These are phyloP conservation scores for Australoheros facetus DNA, from an alignment of 2,797 vertebrate species.

Conservation along the genomic window DNA sequence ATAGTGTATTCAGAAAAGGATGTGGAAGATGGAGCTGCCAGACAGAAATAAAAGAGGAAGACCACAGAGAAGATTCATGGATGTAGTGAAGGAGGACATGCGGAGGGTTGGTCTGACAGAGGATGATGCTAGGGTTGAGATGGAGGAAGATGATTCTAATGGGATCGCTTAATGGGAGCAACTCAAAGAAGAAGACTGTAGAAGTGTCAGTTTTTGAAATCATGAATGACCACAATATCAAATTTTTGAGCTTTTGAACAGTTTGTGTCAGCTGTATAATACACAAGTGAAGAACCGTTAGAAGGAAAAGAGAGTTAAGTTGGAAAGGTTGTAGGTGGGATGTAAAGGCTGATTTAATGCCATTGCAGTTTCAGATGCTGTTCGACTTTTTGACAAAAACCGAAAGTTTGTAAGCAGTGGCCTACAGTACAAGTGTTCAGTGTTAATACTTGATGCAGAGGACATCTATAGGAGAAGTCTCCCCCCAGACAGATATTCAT, in stretches of 20 bases:
- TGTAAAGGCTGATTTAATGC: neutral
- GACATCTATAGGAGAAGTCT: constrained; percentile 32
- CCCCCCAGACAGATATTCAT: constrained; percentile 56
- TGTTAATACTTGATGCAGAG: constrained; percentile 23
- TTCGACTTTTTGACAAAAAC: neutral
- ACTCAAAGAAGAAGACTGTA: neutral
- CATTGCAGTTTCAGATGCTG: neutral
- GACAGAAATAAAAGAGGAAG: neutral
- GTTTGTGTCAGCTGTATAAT: neutral
- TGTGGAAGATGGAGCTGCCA: neutral
- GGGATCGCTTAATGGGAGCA: neutral
- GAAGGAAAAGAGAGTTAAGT: neutral
- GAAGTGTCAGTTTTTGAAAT: neutral
- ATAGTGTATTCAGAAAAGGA: neutral
- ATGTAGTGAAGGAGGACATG: neutral
- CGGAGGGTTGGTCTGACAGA: neutral
- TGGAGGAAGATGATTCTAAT: neutral
- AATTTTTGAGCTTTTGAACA: neutral
- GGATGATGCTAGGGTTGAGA: neutral
- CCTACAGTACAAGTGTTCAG: constrained; percentile 1
- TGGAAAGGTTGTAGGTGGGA: neutral
- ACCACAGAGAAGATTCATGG: neutral
- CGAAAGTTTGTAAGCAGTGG: neutral
- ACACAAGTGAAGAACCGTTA: neutral
- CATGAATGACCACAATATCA: neutral